Evolutionary conservation across 2,113 vertebrate genomes (phyloP), one percentile per base, ranked within the genome.

Genomic region (Microcebus murinus): DNA sequence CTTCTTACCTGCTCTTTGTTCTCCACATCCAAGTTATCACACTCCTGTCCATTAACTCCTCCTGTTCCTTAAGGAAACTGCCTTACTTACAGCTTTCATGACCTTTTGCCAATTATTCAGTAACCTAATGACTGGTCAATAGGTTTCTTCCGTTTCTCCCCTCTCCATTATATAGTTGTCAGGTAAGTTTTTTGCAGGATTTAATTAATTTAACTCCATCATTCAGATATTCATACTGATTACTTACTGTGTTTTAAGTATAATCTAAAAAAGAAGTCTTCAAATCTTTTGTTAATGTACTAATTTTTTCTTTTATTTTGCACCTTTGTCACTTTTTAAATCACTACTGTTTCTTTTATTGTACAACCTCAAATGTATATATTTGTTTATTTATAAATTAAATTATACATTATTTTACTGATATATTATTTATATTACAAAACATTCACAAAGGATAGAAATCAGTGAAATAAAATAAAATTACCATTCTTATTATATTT

Each of bases 391-490:
- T 86, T 79, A 65, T 73, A 65, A 76, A 74, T 91, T 84, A 39
- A 84, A 48, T 90, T 68, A 25, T 88, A 15, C 0, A 80, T 3
- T 67, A 27, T 59, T 42, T 85, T 81, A 61, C 23, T 74, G 31
- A 34, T 20, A 50, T 25, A 42, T 45, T 85, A 82, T 73, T 86
- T 70, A 45, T 1, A n/a, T 21, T 45, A 36, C 63, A 76, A n/a
- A 93, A 83, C 15, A 57, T 70, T 93, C 11, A 84, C 4, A 87
- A 68, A 91, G 42, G 65, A 57, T 45, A 27, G 27, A 81, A 50
- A 91, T 74, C 25, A 86, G 10, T 93, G 59, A 82, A 82, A 94
- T 90, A 71, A 95, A 57, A 1, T 77, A 74, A 88, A 88, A 61
- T 92, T 68, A 74, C 15, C 3, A 14, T 71, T 74, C 23, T 65